Percentiles rank a stretch among this genome's conserved stretches.
Conservation (phyloP, 2,113 vertebrate species). For the Psilopogon haemacephalus region DNA sequence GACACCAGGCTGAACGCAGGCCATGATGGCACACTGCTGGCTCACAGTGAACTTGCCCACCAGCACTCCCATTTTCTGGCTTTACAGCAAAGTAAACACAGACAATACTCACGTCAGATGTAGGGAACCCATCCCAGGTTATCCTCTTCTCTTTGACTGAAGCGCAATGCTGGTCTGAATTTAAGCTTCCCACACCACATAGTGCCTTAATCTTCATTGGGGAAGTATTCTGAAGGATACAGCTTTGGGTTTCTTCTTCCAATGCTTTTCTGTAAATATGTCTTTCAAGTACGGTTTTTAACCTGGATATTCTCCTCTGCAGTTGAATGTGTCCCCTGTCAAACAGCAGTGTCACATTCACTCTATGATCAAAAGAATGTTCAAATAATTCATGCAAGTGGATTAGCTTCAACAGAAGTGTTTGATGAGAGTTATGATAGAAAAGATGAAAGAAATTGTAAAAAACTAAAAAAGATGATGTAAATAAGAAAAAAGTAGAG, state of each 20-base stretch:
- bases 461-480: neutral
- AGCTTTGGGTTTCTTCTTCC: neutral
- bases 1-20: neutral
- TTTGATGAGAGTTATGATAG: neutral
- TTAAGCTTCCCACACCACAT: neutral
- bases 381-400: neutral
- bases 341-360: neutral
- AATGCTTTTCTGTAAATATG: neutral
- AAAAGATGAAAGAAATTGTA: neutral
- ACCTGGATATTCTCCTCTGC: neutral
- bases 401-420: neutral
- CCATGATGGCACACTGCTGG: no score
- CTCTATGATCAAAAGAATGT: neutral
- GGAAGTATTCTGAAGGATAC: neutral
- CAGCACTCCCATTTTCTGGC: neutral
- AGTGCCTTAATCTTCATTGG: neutral
- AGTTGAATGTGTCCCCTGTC: neutral
- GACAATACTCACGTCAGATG: neutral
- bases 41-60: no score
- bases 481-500: neutral
- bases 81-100: neutral
- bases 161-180: neutral
- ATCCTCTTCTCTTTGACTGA: neutral
- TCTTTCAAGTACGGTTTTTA: neutral
- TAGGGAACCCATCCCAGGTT: neutral